phyloP scores from a whole-genome alignment of 2,888 invertebrate genomes.

The Parasteatoda lunata region DNA sequence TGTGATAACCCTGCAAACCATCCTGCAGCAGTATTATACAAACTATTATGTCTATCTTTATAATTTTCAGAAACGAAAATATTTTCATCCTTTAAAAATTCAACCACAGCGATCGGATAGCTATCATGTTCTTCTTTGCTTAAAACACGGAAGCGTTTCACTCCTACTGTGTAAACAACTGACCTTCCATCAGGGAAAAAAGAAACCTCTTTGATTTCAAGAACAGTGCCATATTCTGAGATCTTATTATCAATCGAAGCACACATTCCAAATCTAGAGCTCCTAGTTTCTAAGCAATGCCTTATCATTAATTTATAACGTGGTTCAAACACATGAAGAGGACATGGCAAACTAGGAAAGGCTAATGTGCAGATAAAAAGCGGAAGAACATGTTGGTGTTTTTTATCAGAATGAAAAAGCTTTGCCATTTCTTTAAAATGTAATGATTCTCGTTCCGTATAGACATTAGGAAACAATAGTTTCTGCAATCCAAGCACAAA shows the following conservation, averaged over 20 bases:
- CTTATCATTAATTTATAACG: conserved; percentile 89
- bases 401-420: conserved; percentile 66
- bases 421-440: conserved; percentile 75
- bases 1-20: conserved; percentile 84
- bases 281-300: conserved; percentile 83
- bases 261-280: conserved; percentile 88
- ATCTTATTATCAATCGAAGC: conserved; percentile 75
- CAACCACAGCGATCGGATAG: conserved; percentile 88
- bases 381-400: conserved; percentile 78
- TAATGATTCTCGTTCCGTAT: conserved; percentile 76
- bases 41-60: conserved; percentile 73
- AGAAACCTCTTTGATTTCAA: conserved; percentile 89
- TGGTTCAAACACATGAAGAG: conserved; percentile 92
- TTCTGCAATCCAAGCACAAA: conserved; percentile 82
- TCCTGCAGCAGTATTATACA: conserved; percentile 78
- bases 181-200: conserved; percentile 88
- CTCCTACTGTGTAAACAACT: conserved; percentile 88
- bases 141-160: conserved; percentile 85
- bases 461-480: conserved; percentile 80
- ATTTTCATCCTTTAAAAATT: conserved; percentile 82
- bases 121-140: conserved; percentile 85
- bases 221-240: conserved; percentile 86
- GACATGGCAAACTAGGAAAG: conserved; percentile 91
- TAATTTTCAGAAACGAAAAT: conserved; percentile 77
- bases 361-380: conserved; percentile 92